These are phyloP conservation scores for Drosophila niveifrons DNA, from an alignment of 2,888 invertebrate species.

Conservation along the genomic window DNA sequence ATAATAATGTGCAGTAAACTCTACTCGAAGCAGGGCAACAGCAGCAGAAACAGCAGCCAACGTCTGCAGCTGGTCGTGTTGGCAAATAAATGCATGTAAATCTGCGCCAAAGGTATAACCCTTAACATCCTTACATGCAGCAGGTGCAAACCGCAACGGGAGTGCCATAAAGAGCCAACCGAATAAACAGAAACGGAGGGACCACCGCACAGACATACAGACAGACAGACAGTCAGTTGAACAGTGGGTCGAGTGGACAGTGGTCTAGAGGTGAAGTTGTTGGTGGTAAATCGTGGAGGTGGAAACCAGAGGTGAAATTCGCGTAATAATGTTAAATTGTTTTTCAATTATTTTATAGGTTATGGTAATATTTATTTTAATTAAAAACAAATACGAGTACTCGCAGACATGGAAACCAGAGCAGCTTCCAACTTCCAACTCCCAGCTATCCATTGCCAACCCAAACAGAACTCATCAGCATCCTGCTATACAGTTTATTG, in stretches of 20 bases:
- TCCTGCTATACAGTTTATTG: conserved; percentile 16
- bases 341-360: conserved; percentile 83
- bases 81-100: conserved; percentile 62
- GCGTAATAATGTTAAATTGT: conserved; percentile 76
- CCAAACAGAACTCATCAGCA: conserved; percentile 13
- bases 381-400: conserved; percentile 75
- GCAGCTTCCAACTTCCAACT: background rate
- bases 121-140: conserved; percentile 30
- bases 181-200: conserved; percentile 25
- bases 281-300: background rate
- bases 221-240: background rate
- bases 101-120: conserved; percentile 46
- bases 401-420: conserved; percentile 36
- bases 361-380: conserved; percentile 82
- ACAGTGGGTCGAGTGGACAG: conserved; percentile 3
- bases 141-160: conserved; percentile 43
- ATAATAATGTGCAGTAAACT: background rate
- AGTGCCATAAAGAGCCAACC: conserved; percentile 37
- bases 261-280: background rate
- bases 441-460: background rate
- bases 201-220: background rate
- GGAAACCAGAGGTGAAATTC: conserved; percentile 5
- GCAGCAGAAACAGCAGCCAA: background rate
- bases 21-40: background rate
- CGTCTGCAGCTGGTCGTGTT: conserved; percentile 27